These are phyloP conservation scores for Eupsittula cactorum DNA, from an alignment of 2,113 vertebrate genomes.

Conservation along the genomic window DNA sequence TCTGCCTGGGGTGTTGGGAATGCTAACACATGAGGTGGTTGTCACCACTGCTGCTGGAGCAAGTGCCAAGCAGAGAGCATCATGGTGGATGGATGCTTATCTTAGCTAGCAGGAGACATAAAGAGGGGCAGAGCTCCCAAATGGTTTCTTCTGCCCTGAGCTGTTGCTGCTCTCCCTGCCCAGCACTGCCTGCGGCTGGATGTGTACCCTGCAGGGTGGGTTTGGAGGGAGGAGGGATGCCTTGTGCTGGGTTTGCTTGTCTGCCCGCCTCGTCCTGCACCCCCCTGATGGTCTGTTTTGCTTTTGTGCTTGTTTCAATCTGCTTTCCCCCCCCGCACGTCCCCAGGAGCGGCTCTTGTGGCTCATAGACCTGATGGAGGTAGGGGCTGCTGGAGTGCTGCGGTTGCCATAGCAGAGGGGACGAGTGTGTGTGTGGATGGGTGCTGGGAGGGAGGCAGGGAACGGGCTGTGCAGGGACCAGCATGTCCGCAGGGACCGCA, in stretches of 20 bases:
- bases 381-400: constrained; percentile 74
- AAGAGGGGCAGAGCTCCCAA: background rate
- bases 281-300: constrained; percentile 16
- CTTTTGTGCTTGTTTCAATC: constrained; percentile 7
- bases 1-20: background rate
- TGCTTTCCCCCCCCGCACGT: background rate
- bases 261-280: background rate
- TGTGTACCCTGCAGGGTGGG: background rate
- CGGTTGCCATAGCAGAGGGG: constrained; percentile 16
- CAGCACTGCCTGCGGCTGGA: background rate
- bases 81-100: accelerated
- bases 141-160: background rate
- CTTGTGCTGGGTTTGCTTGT: accelerated
- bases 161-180: background rate
- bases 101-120: background rate
- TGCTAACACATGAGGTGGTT: accelerated
- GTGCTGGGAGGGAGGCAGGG: background rate
- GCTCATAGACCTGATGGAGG: constrained; percentile 99
- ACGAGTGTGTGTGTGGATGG: background rate
- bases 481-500: background rate
- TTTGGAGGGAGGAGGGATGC: background rate
- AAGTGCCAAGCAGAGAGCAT: background rate
- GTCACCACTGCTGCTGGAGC: background rate
- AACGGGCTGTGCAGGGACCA: background rate
- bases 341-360: constrained; percentile 93